Conservation (phyloP, 2,797 vertebrate species). For the Glyptemys insculpta region DNA sequence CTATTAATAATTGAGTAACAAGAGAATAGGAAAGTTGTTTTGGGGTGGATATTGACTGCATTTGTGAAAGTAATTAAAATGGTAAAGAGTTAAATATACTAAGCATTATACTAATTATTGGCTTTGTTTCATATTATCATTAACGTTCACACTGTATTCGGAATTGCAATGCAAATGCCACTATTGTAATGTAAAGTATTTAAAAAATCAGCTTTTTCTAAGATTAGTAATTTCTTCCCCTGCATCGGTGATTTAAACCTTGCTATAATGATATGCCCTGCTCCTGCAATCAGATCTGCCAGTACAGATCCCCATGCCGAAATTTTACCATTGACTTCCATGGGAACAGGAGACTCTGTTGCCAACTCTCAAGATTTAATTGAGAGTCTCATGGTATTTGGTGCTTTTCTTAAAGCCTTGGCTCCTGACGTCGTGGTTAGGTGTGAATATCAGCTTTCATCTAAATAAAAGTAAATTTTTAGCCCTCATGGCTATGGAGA, state of each 20-base stretch:
- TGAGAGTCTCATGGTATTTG: neutral
- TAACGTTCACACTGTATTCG: neutral
- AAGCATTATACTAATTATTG: neutral
- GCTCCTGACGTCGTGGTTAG: neutral
- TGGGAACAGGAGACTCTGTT: neutral
- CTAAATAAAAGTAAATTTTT: neutral
- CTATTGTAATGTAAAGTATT: neutral
- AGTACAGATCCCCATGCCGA: neutral
- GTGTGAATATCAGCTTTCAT: neutral
- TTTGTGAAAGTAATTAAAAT: neutral
- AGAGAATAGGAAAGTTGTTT: neutral
- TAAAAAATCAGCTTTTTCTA: neutral
- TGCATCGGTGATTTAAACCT: neutral
- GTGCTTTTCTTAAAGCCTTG: neutral
- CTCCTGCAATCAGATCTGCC: neutral
- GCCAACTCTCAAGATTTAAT: neutral
- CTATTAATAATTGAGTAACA: neutral
- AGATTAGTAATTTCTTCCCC: neutral
- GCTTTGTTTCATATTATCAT: neutral
- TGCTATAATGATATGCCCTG: neutral
- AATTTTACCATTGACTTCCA: neutral
- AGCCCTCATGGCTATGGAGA: neutral
- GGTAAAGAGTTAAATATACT: neutral
- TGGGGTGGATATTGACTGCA: neutral
- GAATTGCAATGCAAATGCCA: neutral